Evolutionary conservation across 2,888 invertebrate species (phyloP), one percentile per base, ranked within the genome.

Genomic region (Sepiola atlantica): DNA sequence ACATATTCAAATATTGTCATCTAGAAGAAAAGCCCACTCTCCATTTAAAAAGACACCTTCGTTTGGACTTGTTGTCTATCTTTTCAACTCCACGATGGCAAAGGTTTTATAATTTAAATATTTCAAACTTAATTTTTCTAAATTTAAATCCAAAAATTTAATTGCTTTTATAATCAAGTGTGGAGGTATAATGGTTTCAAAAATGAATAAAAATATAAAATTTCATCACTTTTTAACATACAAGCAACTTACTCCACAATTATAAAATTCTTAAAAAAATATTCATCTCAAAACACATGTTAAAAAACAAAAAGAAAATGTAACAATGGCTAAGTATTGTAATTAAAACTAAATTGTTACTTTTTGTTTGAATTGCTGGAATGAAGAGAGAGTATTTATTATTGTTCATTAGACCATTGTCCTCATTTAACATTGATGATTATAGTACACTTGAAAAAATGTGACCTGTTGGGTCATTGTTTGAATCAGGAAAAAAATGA

Each of bases 21-120:
- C n/a, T n/a, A 77, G 8, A 32, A 77, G n/a, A 77, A 16, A 77
- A 77, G n/a, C n/a, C 77, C 77, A 45, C 77, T n/a, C 77, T 45
- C 45, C 77, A 77, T 45, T 45, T 45, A 77, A 77, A 77, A 0
- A 18, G n/a, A 77, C 77, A 77, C 77, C 77, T 77, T 77, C n/a
- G n/a, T n/a, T n/a, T 16, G 16, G 32, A 77, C 77, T 77, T 77
- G 77, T n/a, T 77, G 77, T 77, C 77, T 77, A 45, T 45, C 8
- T 77, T 77, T 77, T 77, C 77, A 77, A 77, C 77, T 77, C n/a
- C 77, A 32, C n/a, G 77, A 77, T 77, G 32, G 77, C 77, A 77
- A 77, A 77, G 77, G n/a, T n/a, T n/a, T n/a, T n/a, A n/a, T n/a
- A n/a, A n/a, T n/a, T n/a, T n/a, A n/a, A n/a, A n/a, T n/a, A n/a